These are phyloP conservation scores for Ladona fulva DNA, from an alignment of 1,140 invertebrate species.

Conservation along the genomic window DNA sequence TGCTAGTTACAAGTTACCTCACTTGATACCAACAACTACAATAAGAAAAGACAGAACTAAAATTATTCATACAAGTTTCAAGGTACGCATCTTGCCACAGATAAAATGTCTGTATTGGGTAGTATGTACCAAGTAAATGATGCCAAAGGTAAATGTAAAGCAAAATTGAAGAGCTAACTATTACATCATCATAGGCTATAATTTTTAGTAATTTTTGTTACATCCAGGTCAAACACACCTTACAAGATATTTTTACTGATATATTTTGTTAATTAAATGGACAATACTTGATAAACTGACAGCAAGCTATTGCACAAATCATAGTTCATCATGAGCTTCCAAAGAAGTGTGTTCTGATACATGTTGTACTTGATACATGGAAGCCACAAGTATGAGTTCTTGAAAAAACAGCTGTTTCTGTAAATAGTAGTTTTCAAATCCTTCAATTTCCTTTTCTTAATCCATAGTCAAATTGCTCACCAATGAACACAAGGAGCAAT, in stretches of 20 bases:
- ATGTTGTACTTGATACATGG: slow-evolving; percentile 9
- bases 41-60: background rate
- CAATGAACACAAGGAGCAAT: background rate
- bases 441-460: background rate
- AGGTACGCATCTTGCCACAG: background rate
- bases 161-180: slow-evolving; percentile 6
- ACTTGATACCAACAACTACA: background rate
- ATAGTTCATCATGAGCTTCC: background rate
- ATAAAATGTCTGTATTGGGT: background rate
- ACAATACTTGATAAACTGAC: slow-evolving; percentile 1
- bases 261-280: background rate
- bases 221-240: background rate
- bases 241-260: background rate
- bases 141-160: background rate
- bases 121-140: background rate
- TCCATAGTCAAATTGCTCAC: background rate
- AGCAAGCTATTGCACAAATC: background rate
- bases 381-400: background rate
- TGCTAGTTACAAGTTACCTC: background rate
- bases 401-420: background rate
- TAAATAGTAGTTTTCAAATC: background rate
- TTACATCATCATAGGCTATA: slow-evolving; percentile 7
- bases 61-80: background rate
- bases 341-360: slow-evolving; percentile 3
- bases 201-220: background rate